A percentile compares a stretch with the other conserved stretches of the same genome.
phyloP scores from a whole-genome alignment of 2,888 invertebrate genomes.

The Papilio demoleus region DNA sequence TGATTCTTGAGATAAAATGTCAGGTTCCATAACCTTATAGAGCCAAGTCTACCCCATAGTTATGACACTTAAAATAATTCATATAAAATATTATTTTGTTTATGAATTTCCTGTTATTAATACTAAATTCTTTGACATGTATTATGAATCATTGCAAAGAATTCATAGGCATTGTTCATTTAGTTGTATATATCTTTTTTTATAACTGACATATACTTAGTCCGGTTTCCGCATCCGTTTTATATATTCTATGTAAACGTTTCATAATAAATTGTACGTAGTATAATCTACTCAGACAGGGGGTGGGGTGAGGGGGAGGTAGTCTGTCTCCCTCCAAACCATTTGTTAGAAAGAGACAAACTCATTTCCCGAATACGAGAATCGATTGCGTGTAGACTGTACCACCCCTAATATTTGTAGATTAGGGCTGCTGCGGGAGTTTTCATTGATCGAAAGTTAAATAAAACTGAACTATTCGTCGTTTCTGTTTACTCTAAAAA shows the following conservation, averaged over 20 bases:
- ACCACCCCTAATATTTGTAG: conserved; percentile 70
- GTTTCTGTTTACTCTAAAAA: not conserved
- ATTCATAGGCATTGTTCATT: conserved; percentile 2
- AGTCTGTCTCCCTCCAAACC: conserved; percentile 43
- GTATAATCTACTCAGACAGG: conserved; percentile 33
- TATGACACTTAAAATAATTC: too few species aligned
- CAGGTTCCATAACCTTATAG: too few species aligned
- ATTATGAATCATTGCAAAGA: conserved; percentile 4
- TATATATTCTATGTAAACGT: conserved; percentile 3
- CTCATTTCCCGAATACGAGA: conserved; percentile 68
- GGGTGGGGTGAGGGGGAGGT: not conserved
- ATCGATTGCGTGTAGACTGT: conserved; percentile 73
- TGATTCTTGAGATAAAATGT: too few species aligned
- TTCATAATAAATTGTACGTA: conserved; percentile 24
- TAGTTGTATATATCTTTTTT: not conserved
- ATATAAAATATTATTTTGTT: not conserved
- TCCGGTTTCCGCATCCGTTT: conserved; percentile 4
- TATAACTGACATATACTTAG: not conserved
- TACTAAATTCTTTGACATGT: not conserved
- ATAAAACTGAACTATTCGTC: not conserved
- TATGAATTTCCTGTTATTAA: conserved; percentile 32
- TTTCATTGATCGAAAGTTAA: conserved; percentile 27
- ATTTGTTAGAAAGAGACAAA: conserved; percentile 58
- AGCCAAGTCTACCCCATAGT: too few species aligned
- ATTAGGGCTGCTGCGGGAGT: conserved; percentile 57